These are phyloP conservation scores for Caenorhabditis imperialis DNA, from an alignment of 2,888 invertebrate species.

Conservation along the genomic window DNA sequence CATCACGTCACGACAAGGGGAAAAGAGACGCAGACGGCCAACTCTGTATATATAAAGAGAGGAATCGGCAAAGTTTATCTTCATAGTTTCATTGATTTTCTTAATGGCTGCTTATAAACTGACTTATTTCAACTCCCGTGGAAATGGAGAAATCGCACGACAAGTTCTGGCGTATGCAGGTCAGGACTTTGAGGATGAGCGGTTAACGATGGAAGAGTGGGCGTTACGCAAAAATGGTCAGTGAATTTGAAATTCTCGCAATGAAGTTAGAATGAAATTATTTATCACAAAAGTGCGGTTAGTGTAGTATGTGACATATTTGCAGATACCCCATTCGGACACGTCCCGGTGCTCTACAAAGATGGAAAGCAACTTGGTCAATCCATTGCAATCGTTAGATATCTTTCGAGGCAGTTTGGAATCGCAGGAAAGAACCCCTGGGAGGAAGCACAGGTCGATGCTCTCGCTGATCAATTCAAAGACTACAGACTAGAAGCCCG, in stretches of 20 bases:
- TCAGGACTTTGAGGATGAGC: constrained; percentile 56
- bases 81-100: neutral
- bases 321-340: constrained; percentile 61
- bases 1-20: neutral
- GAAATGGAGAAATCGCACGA: constrained; percentile 43
- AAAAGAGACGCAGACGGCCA: neutral
- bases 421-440: constrained; percentile 60
- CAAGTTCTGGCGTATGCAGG: constrained; percentile 47
- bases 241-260: neutral
- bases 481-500: constrained; percentile 57
- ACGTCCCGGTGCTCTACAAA: constrained; percentile 62
- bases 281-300: neutral
- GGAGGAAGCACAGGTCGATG: constrained; percentile 65
- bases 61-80: neutral
- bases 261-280: neutral
- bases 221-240: constrained; percentile 40
- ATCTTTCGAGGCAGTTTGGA: constrained; percentile 57
- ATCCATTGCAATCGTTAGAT: constrained; percentile 61
- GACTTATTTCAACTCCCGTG: constrained; percentile 50
- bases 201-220: constrained; percentile 49
- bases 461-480: constrained; percentile 64
- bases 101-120: constrained; percentile 56
- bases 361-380: constrained; percentile 64
- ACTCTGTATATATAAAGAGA: neutral
- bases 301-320: neutral